A percentile compares a stretch with the other conserved stretches of the same genome.
Conservation (phyloP, 2,888 invertebrate species). For the Cyaniris semiargus region DNA sequence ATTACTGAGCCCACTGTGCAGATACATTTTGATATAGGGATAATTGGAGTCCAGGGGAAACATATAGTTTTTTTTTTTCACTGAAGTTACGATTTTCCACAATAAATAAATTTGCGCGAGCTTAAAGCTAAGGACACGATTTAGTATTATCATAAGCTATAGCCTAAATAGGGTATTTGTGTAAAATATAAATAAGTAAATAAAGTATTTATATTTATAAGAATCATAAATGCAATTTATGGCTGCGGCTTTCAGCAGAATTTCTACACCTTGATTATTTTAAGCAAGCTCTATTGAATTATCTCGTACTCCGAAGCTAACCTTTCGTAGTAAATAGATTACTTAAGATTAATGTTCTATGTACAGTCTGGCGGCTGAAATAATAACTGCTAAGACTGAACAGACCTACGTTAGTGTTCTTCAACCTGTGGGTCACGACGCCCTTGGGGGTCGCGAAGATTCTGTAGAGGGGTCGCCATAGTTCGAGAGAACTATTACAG, state of each 20-base stretch:
- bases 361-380: neutral
- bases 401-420: neutral
- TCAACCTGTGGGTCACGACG: too few relatives aligned
- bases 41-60: neutral
- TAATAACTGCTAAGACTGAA: neutral
- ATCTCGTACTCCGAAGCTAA: neutral
- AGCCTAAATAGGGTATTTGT: too few relatives aligned
- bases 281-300: neutral
- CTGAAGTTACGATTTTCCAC: neutral
- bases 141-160: too few relatives aligned
- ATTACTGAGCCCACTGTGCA: neutral
- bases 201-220: neutral
- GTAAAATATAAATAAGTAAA: too few relatives aligned
- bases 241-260: neutral
- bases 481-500: too few relatives aligned
- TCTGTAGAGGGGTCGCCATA: too few relatives aligned
- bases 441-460: too few relatives aligned
- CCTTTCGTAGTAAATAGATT: constrained; percentile 11
- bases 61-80: neutral
- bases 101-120: neutral
- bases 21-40: neutral
- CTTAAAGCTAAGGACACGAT: neutral
- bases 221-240: neutral
- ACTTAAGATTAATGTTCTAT: neutral
- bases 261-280: neutral